These are phyloP conservation scores for Xestobium rufovillosum DNA, from an alignment of 2,888 invertebrate species.

Conservation along the genomic window DNA sequence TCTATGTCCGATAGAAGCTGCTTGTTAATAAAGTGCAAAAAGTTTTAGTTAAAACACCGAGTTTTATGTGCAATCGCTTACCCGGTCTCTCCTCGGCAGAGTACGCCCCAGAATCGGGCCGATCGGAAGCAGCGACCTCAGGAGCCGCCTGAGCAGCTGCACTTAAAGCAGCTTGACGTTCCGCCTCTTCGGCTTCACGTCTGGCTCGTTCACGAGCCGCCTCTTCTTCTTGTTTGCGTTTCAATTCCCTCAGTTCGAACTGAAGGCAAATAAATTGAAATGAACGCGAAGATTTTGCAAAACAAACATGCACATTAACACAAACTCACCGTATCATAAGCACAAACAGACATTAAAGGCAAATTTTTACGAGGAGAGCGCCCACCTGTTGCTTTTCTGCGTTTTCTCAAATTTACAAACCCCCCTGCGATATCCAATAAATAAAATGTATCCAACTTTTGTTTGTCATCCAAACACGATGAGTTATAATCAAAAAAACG, in stretches of 20 bases:
- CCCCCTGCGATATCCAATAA: no score
- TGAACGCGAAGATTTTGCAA: no score
- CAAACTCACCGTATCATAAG: slow-evolving; percentile 24
- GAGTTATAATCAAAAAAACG: slow-evolving; percentile 25
- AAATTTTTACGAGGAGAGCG: slow-evolving; percentile 27
- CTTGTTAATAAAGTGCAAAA: slow-evolving; percentile 29
- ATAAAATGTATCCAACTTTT: no score
- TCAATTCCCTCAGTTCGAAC: slow-evolving; percentile 96
- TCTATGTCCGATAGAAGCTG: slow-evolving; percentile 38
- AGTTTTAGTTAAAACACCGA: slow-evolving; percentile 9
- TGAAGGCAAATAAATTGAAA: slow-evolving; percentile 43
- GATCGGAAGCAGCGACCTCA: slow-evolving; percentile 38
- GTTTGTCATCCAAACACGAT: no score
- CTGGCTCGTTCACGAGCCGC: slow-evolving; percentile 56
- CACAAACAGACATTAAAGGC: slow-evolving; percentile 23
- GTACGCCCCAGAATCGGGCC: slow-evolving; percentile 40
- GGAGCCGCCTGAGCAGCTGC: slow-evolving; percentile 48
- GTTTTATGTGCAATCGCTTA: slow-evolving; percentile 27
- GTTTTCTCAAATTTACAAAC: no score
- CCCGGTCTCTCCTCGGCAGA: slow-evolving; percentile 53
- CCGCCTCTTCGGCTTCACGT: slow-evolving; percentile 73
- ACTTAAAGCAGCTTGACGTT: slow-evolving; percentile 56
- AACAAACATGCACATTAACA: slow-evolving; percentile 10
- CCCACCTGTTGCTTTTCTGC: no score
- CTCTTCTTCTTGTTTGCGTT: slow-evolving; percentile 67